Evolutionary conservation across 53 echinoderm and acorn worm species (phyloP).

Genomic region (Crossaster papposus): DNA sequence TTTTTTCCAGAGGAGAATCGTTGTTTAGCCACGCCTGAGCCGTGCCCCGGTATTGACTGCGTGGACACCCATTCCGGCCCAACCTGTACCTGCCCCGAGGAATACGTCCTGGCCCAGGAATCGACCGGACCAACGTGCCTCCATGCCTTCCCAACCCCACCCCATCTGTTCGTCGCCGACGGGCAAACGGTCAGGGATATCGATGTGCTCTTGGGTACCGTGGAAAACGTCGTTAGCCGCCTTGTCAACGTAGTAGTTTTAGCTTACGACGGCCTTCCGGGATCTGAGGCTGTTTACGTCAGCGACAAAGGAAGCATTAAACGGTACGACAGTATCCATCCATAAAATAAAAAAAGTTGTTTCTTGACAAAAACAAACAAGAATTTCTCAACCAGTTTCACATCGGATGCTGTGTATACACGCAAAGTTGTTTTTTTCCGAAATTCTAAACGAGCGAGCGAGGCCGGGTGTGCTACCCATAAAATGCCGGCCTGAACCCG

Average conservation of each 20-base stretch:
- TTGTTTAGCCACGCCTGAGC: conserved; percentile 15
- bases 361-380: not conserved
- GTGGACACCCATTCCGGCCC: conserved; percentile 14
- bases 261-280: conserved; percentile 26
- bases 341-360: not conserved
- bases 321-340: not conserved
- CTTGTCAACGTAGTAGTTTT: not conserved
- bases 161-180: conserved; percentile 21
- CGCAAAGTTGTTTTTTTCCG: too few species aligned
- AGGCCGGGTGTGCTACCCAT: too few species aligned
- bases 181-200: not conserved
- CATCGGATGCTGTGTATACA: too few species aligned
- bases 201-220: not conserved
- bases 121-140: conserved; percentile 15
- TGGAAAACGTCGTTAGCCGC: not conserved
- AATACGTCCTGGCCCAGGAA: conserved; percentile 2
- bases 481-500: too few species aligned
- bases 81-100: conserved; percentile 19
- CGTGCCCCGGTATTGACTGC: conserved; percentile 21
- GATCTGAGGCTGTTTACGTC: conserved; percentile 34
- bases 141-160: conserved; percentile 2
- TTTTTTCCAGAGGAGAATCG: not conserved
- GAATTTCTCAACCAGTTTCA: too few species aligned
- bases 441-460: too few species aligned
- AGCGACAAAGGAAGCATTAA: conserved; percentile 16